phyloP scores from a whole-genome alignment of 92 coral and sea anemone genomes.

The Phymanthus crucifer region DNA sequence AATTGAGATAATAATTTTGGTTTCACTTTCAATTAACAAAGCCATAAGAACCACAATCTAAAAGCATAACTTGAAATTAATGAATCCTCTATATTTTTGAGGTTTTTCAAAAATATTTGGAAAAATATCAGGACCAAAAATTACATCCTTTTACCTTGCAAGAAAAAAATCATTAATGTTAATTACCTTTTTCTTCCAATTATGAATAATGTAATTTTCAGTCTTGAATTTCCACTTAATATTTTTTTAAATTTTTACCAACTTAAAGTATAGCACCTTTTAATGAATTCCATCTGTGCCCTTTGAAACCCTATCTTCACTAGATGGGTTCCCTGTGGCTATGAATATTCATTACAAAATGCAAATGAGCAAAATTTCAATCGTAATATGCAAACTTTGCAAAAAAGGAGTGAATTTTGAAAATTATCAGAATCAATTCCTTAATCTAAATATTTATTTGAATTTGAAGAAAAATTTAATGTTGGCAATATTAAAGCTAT shows the following conservation, averaged over 20 bases:
- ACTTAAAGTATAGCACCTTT: no score
- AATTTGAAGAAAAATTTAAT: no score
- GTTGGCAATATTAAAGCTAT: neutral
- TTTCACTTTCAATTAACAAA: neutral
- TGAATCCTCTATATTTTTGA: neutral
- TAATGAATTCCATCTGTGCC: neutral
- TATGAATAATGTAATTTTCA: no score
- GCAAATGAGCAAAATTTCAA: neutral
- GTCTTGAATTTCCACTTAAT: no score
- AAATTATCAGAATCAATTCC: neutral
- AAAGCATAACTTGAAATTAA: neutral
- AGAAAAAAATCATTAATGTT: no score
- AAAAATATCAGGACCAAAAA: no score
- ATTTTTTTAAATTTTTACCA: no score
- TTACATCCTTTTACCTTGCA: no score
- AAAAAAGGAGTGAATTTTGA: neutral
- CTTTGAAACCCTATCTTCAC: neutral
- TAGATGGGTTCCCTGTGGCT: constrained; percentile 1
- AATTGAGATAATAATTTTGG: neutral
- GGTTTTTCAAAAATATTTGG: neutral
- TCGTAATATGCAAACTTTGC: neutral
- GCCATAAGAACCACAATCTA: neutral
- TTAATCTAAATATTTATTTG: no score
- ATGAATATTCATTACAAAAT: neutral
- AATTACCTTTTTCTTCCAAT: no score